A percentile compares a stretch with the other conserved stretches of the same genome.
These are phyloP conservation scores for Molorchus minor DNA, from an alignment of 2,888 invertebrate genomes.

Conservation along the genomic window DNA sequence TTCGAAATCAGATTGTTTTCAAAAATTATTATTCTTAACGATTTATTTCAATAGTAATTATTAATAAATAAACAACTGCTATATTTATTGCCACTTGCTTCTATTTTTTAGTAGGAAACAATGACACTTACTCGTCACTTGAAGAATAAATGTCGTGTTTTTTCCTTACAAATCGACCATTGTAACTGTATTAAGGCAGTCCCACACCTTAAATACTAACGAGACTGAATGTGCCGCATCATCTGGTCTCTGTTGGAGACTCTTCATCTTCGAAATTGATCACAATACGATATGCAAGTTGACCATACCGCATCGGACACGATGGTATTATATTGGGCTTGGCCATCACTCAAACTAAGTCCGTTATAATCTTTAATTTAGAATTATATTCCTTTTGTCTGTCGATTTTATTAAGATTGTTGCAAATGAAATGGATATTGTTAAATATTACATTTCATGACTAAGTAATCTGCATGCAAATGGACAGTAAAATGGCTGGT, in stretches of 20 bases:
- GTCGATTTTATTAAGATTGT: constrained; percentile 13
- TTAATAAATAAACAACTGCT: too few species aligned
- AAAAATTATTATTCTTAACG: too few species aligned
- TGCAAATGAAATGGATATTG: background rate
- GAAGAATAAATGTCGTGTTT: constrained; percentile 8
- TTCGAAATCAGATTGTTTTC: too few species aligned
- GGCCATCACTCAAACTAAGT: constrained; percentile 29
- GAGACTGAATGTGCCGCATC: constrained; percentile 52
- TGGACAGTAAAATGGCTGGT: too few species aligned
- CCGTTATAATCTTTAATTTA: constrained; percentile 12
- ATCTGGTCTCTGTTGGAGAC: constrained; percentile 41
- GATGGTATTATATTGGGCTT: constrained; percentile 39
- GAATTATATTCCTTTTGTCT: constrained; percentile 5
- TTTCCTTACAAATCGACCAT: constrained; percentile 4
- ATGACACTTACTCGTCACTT: constrained; percentile 6
- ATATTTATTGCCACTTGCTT: too few species aligned
- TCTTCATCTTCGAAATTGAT: constrained; percentile 37
- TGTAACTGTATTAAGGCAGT: constrained; percentile 41
- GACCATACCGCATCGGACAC: constrained; percentile 36
- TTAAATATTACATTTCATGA: constrained; percentile 2
- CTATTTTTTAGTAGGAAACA: too few species aligned
- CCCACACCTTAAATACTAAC: constrained; percentile 55
- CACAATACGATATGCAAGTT: constrained; percentile 37
- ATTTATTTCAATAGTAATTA: too few species aligned
- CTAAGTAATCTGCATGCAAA: too few species aligned